phyloP scores from a whole-genome alignment of 2,113 vertebrate species.

The Pachyramphus minor region DNA sequence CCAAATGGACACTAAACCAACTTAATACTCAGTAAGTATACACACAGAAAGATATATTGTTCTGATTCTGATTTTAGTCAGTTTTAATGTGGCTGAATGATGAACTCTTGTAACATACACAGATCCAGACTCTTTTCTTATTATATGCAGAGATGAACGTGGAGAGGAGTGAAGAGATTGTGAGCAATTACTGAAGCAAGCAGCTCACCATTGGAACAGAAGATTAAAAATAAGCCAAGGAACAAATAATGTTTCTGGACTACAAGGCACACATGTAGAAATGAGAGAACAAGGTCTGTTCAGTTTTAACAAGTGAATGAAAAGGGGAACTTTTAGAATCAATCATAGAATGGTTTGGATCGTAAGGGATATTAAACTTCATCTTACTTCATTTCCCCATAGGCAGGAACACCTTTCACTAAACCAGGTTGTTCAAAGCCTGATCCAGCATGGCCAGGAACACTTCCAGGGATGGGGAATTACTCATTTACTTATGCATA shows the following conservation, averaged over 20 bases:
- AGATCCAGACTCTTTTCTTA: background rate
- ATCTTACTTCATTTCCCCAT: background rate
- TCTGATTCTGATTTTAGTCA: background rate
- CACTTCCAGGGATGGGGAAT: background rate
- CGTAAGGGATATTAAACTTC: background rate
- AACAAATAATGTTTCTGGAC: background rate
- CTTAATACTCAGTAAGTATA: background rate
- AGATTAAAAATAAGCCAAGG: background rate
- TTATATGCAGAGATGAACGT: background rate
- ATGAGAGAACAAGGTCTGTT: background rate
- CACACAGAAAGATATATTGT: background rate
- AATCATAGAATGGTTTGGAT: background rate
- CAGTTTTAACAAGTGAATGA: background rate
- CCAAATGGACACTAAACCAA: background rate
- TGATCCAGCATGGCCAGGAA: background rate
- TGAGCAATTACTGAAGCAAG: background rate
- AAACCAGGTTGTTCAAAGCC: background rate
- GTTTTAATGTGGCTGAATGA: background rate
- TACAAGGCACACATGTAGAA: background rate
- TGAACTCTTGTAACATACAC: background rate
- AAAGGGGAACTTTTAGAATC: background rate
- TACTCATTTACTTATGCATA: background rate
- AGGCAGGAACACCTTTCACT: background rate
- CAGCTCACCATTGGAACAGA: background rate
- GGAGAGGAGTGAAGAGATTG: background rate